Conservation (phyloP, 2,888 invertebrate genomes). For the Lydus trimaculatus region DNA sequence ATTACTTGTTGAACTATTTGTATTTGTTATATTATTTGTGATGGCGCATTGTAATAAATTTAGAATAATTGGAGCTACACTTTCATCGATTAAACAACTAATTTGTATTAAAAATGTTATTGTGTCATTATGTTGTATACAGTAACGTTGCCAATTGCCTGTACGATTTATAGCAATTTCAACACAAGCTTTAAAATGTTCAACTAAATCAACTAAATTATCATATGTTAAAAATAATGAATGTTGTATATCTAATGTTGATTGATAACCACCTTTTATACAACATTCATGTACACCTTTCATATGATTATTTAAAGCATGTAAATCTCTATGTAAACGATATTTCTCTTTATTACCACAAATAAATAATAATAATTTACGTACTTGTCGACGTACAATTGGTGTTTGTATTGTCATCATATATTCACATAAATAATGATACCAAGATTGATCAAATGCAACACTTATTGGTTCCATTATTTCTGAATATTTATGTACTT, state of each 20-base stretch:
- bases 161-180: slow-evolving; percentile 92
- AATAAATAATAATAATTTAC: slow-evolving; percentile 89
- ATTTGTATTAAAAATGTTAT: slow-evolving; percentile 85
- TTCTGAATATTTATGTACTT: slow-evolving; percentile 83
- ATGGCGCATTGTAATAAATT: slow-evolving; percentile 90
- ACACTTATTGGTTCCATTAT: slow-evolving; percentile 60
- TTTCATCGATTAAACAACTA: slow-evolving; percentile 87
- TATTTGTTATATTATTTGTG: slow-evolving; percentile 60
- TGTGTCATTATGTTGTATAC: slow-evolving; percentile 74
- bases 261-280: slow-evolving; percentile 65
- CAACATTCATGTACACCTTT: slow-evolving; percentile 67
- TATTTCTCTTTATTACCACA: slow-evolving; percentile 97
- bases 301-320: slow-evolving; percentile 90
- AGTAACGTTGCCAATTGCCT: slow-evolving; percentile 95
- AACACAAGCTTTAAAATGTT: slow-evolving; percentile 91
- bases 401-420: slow-evolving; percentile 91
- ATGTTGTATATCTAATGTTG: slow-evolving; percentile 59
- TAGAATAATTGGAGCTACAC: slow-evolving; percentile 88
- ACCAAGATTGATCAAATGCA: slow-evolving; percentile 73
- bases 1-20: slow-evolving; percentile 21
- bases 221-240: slow-evolving; percentile 79
- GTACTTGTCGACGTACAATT: slow-evolving; percentile 84
- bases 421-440: slow-evolving; percentile 80
- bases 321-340: slow-evolving; percentile 90
- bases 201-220: slow-evolving; percentile 91